phyloP scores from a whole-genome alignment of 1,140 invertebrate genomes.

The Holotrichia oblita region DNA sequence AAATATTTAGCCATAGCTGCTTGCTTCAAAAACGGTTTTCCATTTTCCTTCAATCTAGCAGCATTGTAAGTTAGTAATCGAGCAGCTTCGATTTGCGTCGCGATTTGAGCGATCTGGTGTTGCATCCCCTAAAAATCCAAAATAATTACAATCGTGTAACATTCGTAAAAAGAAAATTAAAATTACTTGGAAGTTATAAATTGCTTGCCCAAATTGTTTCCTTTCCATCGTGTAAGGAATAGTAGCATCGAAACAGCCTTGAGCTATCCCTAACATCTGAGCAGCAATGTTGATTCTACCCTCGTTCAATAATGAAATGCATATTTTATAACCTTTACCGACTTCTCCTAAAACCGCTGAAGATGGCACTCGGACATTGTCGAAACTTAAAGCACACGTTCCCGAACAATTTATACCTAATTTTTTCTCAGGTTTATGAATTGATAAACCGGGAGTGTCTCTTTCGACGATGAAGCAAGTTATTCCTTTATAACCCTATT shows the following conservation, averaged over 20 bases:
- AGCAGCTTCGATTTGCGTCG: slow-evolving; percentile 89
- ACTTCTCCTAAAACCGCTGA: slow-evolving; percentile 83
- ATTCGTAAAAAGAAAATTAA: neutral
- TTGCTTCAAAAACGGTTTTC: slow-evolving; percentile 86
- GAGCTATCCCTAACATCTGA: slow-evolving; percentile 94
- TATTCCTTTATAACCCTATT: slow-evolving; percentile 84
- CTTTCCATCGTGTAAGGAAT: slow-evolving; percentile 92
- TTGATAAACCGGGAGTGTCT: slow-evolving; percentile 85
- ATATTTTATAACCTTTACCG: slow-evolving; percentile 94
- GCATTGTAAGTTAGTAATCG: slow-evolving; percentile 94
- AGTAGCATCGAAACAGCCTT: slow-evolving; percentile 92
- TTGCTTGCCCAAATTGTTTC: slow-evolving; percentile 90
- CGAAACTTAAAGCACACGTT: slow-evolving; percentile 92
- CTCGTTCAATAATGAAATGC: slow-evolving; percentile 93
- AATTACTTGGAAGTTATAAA: slow-evolving; percentile 89
- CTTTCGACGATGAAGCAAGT: slow-evolving; percentile 95
- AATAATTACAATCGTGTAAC: neutral
- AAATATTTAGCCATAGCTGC: slow-evolving; percentile 95
- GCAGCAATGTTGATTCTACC: slow-evolving; percentile 95
- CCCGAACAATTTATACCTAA: slow-evolving; percentile 88
- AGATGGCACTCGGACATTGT: slow-evolving; percentile 89
- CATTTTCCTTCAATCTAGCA: slow-evolving; percentile 86
- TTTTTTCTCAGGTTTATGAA: slow-evolving; percentile 96
- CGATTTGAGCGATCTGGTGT: slow-evolving; percentile 91
- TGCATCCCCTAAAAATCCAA: slow-evolving; percentile 82